Percentiles rank a stretch among this genome's conserved stretches.
Conservation (phyloP, 2,888 invertebrate genomes). For the Diaphora mendica region DNA sequence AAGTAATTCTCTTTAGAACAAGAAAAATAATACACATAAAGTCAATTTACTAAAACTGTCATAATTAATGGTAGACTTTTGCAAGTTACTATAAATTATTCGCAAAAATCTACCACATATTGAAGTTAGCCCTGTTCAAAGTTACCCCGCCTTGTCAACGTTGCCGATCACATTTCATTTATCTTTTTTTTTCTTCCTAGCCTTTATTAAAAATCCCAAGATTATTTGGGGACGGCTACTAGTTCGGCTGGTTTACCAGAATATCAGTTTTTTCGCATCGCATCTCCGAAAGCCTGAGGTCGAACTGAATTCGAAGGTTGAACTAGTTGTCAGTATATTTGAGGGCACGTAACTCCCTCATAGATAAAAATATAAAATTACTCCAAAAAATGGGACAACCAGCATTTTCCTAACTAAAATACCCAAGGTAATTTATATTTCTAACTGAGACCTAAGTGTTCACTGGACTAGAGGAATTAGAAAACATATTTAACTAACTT, state of each 20-base stretch:
- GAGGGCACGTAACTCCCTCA: too few relatives aligned
- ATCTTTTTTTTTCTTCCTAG: neutral
- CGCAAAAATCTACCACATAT: neutral
- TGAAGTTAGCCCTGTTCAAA: neutral
- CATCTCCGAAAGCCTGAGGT: too few relatives aligned
- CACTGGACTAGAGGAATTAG: slow-evolving; percentile 17
- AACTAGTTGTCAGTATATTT: too few relatives aligned
- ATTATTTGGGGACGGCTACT: too few relatives aligned
- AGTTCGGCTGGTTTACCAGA: too few relatives aligned
- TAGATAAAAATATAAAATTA: neutral
- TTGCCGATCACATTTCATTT: neutral
- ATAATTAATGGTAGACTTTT: neutral
- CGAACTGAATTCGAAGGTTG: too few relatives aligned
- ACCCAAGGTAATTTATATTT: slow-evolving; percentile 7
- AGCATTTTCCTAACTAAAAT: slow-evolving; percentile 8
- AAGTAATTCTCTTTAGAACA: neutral
- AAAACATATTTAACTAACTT: neutral
- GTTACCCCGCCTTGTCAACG: neutral
- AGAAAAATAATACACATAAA: neutral
- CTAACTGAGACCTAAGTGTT: slow-evolving; percentile 12
- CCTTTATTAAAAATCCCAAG: too few relatives aligned
- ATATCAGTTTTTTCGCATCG: too few relatives aligned
- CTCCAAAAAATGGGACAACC: neutral
- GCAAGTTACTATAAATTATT: neutral
- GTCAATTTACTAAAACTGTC: neutral